These are phyloP conservation scores for Ectropis crepuscularia DNA, from an alignment of 2,888 invertebrate genomes.

Conservation along the genomic window DNA sequence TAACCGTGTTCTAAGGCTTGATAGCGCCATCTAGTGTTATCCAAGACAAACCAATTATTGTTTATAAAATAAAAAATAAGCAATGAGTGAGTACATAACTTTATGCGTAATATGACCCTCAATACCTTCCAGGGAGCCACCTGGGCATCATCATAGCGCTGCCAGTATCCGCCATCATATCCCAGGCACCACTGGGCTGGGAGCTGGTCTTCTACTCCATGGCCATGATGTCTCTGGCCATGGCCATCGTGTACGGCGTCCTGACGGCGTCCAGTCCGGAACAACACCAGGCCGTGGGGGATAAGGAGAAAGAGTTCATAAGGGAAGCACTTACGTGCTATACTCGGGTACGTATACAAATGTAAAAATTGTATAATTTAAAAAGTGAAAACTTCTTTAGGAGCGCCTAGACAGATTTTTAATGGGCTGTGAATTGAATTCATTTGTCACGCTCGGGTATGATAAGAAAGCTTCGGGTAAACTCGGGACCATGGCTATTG, in stretches of 20 bases:
- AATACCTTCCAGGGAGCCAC: constrained; percentile 54
- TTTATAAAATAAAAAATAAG: not conserved
- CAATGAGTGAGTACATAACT: not conserved
- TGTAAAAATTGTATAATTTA: no score
- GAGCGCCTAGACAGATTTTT: no score
- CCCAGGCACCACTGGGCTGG: constrained; percentile 65
- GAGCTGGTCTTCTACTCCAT: constrained; percentile 70
- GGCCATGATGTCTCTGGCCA: constrained; percentile 64
- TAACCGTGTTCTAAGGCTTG: not conserved
- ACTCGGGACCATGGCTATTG: no score
- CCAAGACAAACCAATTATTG: no score
- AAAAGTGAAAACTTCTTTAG: no score
- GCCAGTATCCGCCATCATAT: constrained; percentile 59
- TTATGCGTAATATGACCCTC: constrained; percentile 1
- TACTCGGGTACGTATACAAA: constrained; percentile 45
- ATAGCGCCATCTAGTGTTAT: not conserved
- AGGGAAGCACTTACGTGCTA: constrained; percentile 57
- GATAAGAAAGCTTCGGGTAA: no score
- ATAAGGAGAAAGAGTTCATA: constrained; percentile 70
- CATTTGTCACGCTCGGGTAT: no score
- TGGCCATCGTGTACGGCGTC: constrained; percentile 61
- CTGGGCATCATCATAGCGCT: constrained; percentile 65
- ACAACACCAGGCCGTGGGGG: constrained; percentile 67
- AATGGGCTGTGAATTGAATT: no score
- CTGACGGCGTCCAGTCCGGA: constrained; percentile 67